Conservation (phyloP, 2,888 invertebrate species). For the Barypeithes pellucidus region DNA sequence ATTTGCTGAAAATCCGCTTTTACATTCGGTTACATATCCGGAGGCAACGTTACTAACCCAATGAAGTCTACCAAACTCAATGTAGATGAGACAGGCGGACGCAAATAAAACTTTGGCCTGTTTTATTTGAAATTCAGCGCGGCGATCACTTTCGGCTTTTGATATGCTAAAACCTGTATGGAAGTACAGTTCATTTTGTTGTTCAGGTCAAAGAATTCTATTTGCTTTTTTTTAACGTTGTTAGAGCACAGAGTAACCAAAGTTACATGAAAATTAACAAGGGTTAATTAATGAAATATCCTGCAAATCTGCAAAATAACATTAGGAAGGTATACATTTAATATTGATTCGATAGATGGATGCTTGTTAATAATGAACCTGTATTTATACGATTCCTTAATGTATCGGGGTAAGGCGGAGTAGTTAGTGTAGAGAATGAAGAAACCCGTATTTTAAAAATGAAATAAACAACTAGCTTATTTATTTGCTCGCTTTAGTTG, state of each 20-base stretch:
- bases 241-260: conserved; percentile 8
- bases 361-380: too few relatives aligned
- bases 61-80: conserved; percentile 68
- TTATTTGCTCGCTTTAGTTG: too few relatives aligned
- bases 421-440: too few relatives aligned
- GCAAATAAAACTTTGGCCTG: conserved; percentile 67
- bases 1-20: conserved; percentile 53
- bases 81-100: conserved; percentile 68
- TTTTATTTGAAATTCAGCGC: conserved; percentile 67
- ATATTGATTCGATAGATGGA: too few relatives aligned
- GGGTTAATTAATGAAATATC: too few relatives aligned
- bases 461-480: too few relatives aligned
- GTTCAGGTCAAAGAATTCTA: conserved; percentile 17
- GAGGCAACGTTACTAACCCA: conserved; percentile 62
- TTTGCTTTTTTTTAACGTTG: neutral
- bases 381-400: too few relatives aligned
- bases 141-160: conserved; percentile 64
- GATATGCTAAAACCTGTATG: conserved; percentile 58
- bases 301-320: too few relatives aligned
- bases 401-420: too few relatives aligned
- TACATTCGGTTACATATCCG: conserved; percentile 54
- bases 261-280: neutral
- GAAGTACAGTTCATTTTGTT: conserved; percentile 41
- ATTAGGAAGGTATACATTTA: too few relatives aligned
- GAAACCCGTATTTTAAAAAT: too few relatives aligned